Base-by-base conservation (phyloP, 2,888 invertebrate genomes). In the Sarcophaga rosellei region DNA sequence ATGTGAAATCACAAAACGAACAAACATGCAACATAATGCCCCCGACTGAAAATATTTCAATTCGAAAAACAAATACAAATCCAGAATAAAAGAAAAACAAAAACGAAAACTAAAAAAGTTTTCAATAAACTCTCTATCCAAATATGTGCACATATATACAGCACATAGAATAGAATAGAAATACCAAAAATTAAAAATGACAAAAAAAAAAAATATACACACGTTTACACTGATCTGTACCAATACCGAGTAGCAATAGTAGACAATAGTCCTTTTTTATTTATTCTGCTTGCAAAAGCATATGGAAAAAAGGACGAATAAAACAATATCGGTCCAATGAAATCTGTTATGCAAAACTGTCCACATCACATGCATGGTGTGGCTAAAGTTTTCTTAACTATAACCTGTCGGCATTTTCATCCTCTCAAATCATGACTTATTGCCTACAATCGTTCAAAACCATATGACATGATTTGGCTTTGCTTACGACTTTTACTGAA, bases 81-180 rank as follows among this genome's bases (percentile, higher is more conserved):
- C 53, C 12, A 53, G 4, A 44, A n/a, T 44, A 57, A 35, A 15
- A 72, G 53, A 53, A 75, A 53, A 23, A 57, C 53, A 53, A 53
- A 44, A 69, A 70, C 70, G 20, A 63, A 70, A 47, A 72, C 10
- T 25, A 25, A 53, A 23, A 23, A 35, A 66, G 23, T 76, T 53
- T 82, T 82, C 70, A 79, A 85, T 79, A 79, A 79, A 82, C 62
- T 75, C 62, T 66, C 75, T 35, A 35, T 66, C 66, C 75, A 76
- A 72, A 82, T 23, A 72, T 23, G 8, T 8, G 10, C 4, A 66
- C 11, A 23, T 8, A 1, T n/a, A n/a, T n/a, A n/a, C n/a, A n/a
- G n/a, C n/a, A n/a, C 11, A 23, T 8, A 1, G 17, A 53, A 53
- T 73, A 69, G n/a, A 47, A 66, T 5, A 76, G 17, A 65, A 25